Percentiles rank a stretch among this genome's conserved stretches.
phyloP scores from a whole-genome alignment of 2,113 vertebrate species.

The Dasyornis broadbenti region DNA sequence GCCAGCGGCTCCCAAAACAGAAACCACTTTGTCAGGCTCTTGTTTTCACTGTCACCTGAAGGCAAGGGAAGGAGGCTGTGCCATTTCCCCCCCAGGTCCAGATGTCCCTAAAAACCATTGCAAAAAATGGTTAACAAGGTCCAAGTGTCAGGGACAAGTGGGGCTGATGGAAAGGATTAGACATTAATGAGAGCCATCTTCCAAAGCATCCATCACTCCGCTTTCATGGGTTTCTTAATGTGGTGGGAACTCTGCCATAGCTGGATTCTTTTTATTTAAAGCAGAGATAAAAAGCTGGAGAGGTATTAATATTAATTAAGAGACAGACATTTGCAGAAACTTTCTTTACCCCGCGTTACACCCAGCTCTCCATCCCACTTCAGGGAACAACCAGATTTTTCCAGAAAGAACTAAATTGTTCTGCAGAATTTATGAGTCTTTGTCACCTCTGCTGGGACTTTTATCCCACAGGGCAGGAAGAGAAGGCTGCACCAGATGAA shows the following conservation, averaged over 20 bases:
- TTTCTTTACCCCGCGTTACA: neutral
- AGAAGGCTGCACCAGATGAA: neutral
- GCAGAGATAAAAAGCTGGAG: constrained; percentile 41
- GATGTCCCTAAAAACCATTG: neutral
- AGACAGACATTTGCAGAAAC: constrained; percentile 36
- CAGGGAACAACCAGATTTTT: neutral
- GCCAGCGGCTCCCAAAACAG: neutral
- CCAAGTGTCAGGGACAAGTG: constrained; percentile 25
- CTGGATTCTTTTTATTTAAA: constrained; percentile 54
- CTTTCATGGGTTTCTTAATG: constrained; percentile 43
- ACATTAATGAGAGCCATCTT: constrained; percentile 49
- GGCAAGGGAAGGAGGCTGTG: neutral
- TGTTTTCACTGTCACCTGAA: neutral
- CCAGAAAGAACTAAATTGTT: constrained; percentile 20
- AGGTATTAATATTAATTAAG: constrained; percentile 61
- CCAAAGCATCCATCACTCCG: neutral
- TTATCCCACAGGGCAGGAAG: neutral
- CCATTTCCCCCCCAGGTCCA: neutral
- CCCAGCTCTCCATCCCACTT: neutral
- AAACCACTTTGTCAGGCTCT: neutral
- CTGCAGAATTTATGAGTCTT: constrained; percentile 9
- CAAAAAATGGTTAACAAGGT: constrained; percentile 34
- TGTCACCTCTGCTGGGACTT: constrained; percentile 23
- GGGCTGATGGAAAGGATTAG: constrained; percentile 51
- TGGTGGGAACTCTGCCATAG: constrained; percentile 42